Evolutionary conservation across 37 sponge, comb jelly and placozoan species (phyloP).

Genomic region (Spongia lamella): DNA sequence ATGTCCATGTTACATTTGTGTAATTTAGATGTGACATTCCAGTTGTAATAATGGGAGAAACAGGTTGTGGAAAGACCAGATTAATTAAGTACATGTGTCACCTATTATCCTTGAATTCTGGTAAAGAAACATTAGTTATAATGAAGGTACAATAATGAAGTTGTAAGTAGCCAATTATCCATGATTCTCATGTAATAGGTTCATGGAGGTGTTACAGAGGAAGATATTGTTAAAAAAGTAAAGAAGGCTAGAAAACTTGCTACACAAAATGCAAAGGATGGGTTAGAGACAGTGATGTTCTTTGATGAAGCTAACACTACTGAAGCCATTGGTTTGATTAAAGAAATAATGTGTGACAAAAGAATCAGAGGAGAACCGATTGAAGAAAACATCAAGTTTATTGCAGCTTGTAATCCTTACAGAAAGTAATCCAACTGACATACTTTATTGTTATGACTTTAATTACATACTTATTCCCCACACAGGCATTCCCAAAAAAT

Average conservation of each 20-base stretch:
- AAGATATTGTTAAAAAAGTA: slow-evolving; percentile 47
- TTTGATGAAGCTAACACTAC: slow-evolving; percentile 87
- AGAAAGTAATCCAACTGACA: not conserved
- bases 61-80: slow-evolving; percentile 97
- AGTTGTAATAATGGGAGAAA: slow-evolving; percentile 98
- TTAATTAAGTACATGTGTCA: slow-evolving; percentile 93
- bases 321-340: slow-evolving; percentile 71
- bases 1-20: too few species aligned
- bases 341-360: slow-evolving; percentile 83
- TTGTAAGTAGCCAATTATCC: too few species aligned
- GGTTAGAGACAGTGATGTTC: slow-evolving; percentile 65
- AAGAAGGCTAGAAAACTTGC: slow-evolving; percentile 62
- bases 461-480: too few species aligned
- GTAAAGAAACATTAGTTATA: slow-evolving; percentile 48
- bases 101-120: slow-evolving; percentile 40
- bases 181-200: too few species aligned
- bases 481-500: slow-evolving; percentile 69
- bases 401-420: slow-evolving; percentile 87
- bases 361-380: slow-evolving; percentile 57
- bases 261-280: slow-evolving; percentile 22
- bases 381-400: slow-evolving; percentile 58
- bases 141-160: slow-evolving; percentile 43
- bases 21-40: slow-evolving; percentile 79
- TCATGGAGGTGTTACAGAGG: slow-evolving; percentile 83
- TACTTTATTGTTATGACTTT: not conserved